Evolutionary conservation across 2,888 invertebrate species (phyloP).

Genomic region (Cantharis flavilabris): DNA sequence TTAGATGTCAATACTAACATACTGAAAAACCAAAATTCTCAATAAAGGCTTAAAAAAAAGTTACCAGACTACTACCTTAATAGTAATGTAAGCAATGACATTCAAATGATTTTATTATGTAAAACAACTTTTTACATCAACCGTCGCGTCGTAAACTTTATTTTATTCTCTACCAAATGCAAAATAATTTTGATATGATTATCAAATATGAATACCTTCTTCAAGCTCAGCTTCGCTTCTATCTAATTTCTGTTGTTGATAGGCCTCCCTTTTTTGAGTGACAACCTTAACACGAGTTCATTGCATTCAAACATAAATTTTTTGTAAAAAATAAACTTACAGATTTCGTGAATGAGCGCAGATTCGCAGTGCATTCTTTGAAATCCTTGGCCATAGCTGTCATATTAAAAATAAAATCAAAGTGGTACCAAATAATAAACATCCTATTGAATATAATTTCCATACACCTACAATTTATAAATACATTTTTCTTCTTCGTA

Average conservation of each 20-base stretch:
- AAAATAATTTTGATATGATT: background rate
- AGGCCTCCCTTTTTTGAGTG: background rate
- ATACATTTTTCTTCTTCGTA: too few species aligned
- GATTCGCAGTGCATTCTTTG: background rate
- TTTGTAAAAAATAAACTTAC: background rate
- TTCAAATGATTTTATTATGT: too few species aligned
- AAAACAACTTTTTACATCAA: too few species aligned
- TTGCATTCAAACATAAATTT: background rate
- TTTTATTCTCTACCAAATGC: too few species aligned
- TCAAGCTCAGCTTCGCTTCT: conserved; percentile 53
- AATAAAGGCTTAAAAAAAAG: too few species aligned
- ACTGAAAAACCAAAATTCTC: too few species aligned
- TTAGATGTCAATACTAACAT: too few species aligned
- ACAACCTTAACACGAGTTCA: background rate
- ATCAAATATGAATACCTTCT: conserved; percentile 40
- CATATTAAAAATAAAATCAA: conserved; percentile 6
- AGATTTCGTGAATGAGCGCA: background rate
- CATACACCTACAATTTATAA: conserved; percentile 6
- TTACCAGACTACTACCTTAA: too few species aligned
- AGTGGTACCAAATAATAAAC: conserved; percentile 5
- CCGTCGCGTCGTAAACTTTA: too few species aligned
- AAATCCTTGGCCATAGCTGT: background rate
- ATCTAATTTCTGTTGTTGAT: background rate
- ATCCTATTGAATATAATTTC: conserved; percentile 4
- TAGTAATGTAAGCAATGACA: too few species aligned